These are phyloP conservation scores for Mellivora capensis DNA, from an alignment of 2,113 vertebrate species.

Conservation along the genomic window DNA sequence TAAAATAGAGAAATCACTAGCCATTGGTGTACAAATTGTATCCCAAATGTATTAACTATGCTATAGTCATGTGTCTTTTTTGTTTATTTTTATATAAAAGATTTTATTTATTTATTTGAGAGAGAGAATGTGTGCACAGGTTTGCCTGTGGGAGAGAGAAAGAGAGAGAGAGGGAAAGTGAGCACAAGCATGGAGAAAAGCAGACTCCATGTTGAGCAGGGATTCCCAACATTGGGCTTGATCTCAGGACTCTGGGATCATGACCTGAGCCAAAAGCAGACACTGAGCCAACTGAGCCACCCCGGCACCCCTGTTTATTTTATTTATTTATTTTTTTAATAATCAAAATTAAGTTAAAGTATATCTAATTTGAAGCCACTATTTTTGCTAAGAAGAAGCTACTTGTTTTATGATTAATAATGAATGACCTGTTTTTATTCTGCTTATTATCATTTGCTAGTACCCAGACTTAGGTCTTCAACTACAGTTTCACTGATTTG, in stretches of 20 bases:
- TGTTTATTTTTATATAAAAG: background rate
- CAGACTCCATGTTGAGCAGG: background rate
- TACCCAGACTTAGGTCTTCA: background rate
- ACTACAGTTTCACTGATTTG: background rate
- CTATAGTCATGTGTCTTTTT: background rate
- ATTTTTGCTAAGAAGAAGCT: background rate
- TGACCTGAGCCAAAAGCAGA: background rate
- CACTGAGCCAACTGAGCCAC: background rate
- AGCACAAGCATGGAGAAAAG: background rate
- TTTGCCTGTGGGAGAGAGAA: background rate
- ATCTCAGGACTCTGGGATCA: background rate
- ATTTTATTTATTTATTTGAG: background rate
- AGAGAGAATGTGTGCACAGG: background rate
- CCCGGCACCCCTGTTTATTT: background rate
- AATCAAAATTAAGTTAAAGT: background rate
- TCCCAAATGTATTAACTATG: background rate
- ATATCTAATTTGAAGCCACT: background rate
- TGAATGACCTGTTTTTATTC: background rate
- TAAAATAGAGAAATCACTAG: background rate
- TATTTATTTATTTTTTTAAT: background rate
- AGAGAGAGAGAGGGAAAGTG: background rate
- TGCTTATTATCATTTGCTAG: background rate
- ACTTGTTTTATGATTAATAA: background rate
- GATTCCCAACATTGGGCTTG: background rate
- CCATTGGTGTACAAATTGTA: background rate